A percentile compares a stretch with the other conserved stretches of the same genome.
These are phyloP conservation scores for Lithobates sylvaticus DNA, from an alignment of 2,797 vertebrate genomes.

Conservation along the genomic window DNA sequence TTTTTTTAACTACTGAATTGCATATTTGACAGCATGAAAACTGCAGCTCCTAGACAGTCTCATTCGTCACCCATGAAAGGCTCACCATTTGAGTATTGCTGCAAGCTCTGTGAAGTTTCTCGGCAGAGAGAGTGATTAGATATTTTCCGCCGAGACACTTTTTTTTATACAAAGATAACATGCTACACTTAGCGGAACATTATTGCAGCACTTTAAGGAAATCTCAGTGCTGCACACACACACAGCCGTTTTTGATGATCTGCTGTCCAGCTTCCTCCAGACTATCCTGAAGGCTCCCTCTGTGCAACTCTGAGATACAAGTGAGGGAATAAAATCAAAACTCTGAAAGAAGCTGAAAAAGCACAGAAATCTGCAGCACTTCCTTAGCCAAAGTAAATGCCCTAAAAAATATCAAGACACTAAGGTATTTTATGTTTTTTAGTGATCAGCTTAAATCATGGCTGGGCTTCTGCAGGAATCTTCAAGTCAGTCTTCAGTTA, in stretches of 20 bases:
- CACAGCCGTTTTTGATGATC: neutral
- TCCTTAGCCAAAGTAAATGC: too few relatives aligned
- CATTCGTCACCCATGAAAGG: neutral
- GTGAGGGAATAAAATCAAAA: neutral
- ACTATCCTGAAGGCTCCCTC: constrained; percentile 20
- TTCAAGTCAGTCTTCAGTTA: too few relatives aligned
- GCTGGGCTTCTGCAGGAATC: too few relatives aligned
- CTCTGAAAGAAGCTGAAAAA: too few relatives aligned
- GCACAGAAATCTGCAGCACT: too few relatives aligned
- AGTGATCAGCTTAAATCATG: too few relatives aligned
- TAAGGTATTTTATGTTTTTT: too few relatives aligned
- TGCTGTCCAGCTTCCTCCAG: constrained; percentile 15
- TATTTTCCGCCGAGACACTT: constrained; percentile 9
- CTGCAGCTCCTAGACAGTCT: neutral
- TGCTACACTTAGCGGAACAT: constrained; percentile 43
- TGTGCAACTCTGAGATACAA: neutral
- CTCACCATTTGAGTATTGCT: neutral
- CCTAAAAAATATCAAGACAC: too few relatives aligned
- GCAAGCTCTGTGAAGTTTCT: neutral
- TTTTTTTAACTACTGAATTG: neutral
- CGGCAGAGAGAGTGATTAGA: neutral
- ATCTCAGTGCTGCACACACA: constrained; percentile 15
- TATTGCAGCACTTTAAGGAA: constrained; percentile 32
- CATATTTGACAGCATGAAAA: neutral
- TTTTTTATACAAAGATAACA: constrained; percentile 31